Evolutionary conservation across 2,797 vertebrate species (phyloP), one percentile per base, ranked within the genome.

Genomic region (Acipenser ruthenus): DNA sequence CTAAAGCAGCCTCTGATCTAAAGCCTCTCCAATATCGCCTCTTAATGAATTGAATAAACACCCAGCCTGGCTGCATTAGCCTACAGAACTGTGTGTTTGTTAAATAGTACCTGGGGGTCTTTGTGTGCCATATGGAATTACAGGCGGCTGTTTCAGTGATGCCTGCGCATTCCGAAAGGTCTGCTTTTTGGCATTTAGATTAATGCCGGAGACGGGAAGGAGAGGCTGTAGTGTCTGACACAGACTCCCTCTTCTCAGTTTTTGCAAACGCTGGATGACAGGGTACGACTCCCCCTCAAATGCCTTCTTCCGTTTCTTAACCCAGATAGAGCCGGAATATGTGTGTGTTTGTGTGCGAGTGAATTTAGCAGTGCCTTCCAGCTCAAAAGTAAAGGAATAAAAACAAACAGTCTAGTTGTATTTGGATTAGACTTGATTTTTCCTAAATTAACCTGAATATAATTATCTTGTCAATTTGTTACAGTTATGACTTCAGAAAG

Each of bases 61-160:
- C 79, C 83, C 68, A 62, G 70, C 75, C 83, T 75, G 78, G 59
- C 10, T 82, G 83, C 77, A 72, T 78, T 78, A 71, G 62, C 73
- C 74, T 8, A 10, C 75, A 76, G 71, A 72, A 79, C 82, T 73
- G 68, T 68, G 49, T 13, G 52, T 68, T 75, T 72, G 68, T 2
- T 67, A 75, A 81, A 80, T 52, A 72, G 73, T 77, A 78, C 88
- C 86, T 83, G 84, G 75, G 88, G 87, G 85, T 74, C 72, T 73
- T 78, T 73, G 77, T 49, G 9, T 83, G 89, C 82, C 80, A 70
- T 75, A 60, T 70, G 73, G 82, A 79, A 84, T 88, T 84, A 84
- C 74, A 69, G 69, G 73, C 73, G 73, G 79, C 77, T 80, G 78
- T 71, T 73, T 82, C 84, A 73, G 48, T 73, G 67, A 78, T 64